These are phyloP conservation scores for Sus scrofa DNA, from an alignment of 2,113 vertebrate genomes.

Conservation along the genomic window DNA sequence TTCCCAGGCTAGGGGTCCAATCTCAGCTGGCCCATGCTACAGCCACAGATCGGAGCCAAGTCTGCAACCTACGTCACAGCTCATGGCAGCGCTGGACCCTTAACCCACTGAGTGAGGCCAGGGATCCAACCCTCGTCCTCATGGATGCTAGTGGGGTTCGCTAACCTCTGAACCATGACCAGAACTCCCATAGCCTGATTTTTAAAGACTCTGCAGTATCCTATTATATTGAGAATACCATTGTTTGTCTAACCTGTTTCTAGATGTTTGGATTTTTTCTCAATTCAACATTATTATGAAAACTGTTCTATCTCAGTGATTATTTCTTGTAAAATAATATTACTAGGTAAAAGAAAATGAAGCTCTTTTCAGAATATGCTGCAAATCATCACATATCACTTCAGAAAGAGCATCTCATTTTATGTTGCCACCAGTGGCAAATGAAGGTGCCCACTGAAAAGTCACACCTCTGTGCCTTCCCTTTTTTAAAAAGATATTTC, in stretches of 20 bases:
- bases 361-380: not conserved
- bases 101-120: too few species aligned
- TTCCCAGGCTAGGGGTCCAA: too few species aligned
- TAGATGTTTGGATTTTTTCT: not conserved
- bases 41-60: too few species aligned
- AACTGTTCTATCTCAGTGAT: not conserved
- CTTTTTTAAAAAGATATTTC: constrained; percentile 16
- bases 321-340: not conserved
- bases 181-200: not conserved
- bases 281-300: not conserved
- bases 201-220: not conserved
- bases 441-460: not conserved
- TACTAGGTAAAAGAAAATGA: not conserved
- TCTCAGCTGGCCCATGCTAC: too few species aligned
- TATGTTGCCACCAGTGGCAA: not conserved
- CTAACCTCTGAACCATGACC: too few species aligned
- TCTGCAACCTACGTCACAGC: too few species aligned
- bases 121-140: too few species aligned
- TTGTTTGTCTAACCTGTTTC: constrained; percentile 13
- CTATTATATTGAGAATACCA: not conserved
- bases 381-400: not conserved
- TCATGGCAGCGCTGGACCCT: too few species aligned
- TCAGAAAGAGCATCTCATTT: not conserved
- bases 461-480: not conserved
- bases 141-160: too few species aligned